Conservation (phyloP, 2,797 vertebrate genomes). For the Fistularia commersonii region DNA sequence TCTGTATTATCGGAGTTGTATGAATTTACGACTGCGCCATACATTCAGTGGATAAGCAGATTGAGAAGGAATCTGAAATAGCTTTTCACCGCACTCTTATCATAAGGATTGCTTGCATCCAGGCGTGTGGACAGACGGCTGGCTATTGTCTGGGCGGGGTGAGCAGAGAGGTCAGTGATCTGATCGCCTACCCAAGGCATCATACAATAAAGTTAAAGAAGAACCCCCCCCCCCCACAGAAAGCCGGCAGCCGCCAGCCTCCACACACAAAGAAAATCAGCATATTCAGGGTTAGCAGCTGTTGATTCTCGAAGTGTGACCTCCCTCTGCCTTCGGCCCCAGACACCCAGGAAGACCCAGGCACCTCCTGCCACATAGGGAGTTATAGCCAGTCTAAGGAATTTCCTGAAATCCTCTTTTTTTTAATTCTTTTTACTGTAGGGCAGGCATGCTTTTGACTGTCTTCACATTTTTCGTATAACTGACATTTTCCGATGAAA, state of each 20-base stretch:
- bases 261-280: constrained; percentile 64
- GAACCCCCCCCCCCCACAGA: constrained; percentile 1
- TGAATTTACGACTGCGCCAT: too few species aligned
- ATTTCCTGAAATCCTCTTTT: constrained; percentile 19
- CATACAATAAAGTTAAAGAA: constrained; percentile 48
- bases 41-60: too few species aligned
- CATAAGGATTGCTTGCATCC: constrained; percentile 11
- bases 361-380: constrained; percentile 25
- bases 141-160: constrained; percentile 34
- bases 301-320: constrained; percentile 66
- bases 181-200: constrained; percentile 28
- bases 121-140: constrained; percentile 43
- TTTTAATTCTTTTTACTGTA: background rate
- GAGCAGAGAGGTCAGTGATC: constrained; percentile 29
- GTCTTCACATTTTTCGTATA: too few species aligned
- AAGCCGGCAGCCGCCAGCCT: constrained; percentile 45
- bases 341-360: constrained; percentile 37
- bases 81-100: constrained; percentile 1
- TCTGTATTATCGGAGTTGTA: background rate
- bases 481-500: too few species aligned
- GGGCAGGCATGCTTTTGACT: too few species aligned
- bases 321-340: constrained; percentile 41
- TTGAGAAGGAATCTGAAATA: too few species aligned
- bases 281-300: constrained; percentile 74
- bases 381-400: constrained; percentile 34